A percentile compares a stretch with the other conserved stretches of the same genome.
Evolutionary conservation across 37 sponge, comb jelly and placozoan species (phyloP).

Genomic region (Hormiphora californensis): DNA sequence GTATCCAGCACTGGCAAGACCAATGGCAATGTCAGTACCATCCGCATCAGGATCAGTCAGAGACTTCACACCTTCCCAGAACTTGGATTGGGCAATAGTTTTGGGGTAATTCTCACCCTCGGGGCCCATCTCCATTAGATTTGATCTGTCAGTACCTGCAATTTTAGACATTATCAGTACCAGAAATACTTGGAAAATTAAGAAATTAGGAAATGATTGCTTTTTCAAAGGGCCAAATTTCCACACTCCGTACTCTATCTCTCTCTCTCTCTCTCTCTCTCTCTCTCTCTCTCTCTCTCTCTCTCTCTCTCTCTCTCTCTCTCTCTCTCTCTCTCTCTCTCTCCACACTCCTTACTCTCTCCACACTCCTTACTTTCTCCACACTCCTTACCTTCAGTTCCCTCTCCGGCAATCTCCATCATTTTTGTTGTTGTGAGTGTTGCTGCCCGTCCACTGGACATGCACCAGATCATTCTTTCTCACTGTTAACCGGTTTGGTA

Average conservation of each 20-base stretch:
- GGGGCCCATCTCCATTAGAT: background rate
- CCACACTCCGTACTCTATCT: no score
- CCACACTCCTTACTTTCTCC: no score
- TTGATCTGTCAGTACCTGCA: conserved; percentile 13
- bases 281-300: no score
- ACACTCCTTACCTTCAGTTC: conserved; percentile 71
- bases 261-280: no score
- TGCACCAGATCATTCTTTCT: conserved; percentile 67
- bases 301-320: no score
- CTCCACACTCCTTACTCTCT: no score
- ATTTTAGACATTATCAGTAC: no score
- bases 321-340: no score
- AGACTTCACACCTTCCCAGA: conserved; percentile 61
- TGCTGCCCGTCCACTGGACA: conserved; percentile 96
- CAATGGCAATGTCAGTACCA: conserved; percentile 37
- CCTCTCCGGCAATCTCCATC: conserved; percentile 97
- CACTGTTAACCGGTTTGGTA: conserved; percentile 77
- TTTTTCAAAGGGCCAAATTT: no score
- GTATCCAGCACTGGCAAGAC: conserved; percentile 21
- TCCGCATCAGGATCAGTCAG: conserved; percentile 15
- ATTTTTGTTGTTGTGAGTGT: conserved; percentile 93
- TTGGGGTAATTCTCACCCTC: conserved; percentile 74
- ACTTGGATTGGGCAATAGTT: conserved; percentile 65
- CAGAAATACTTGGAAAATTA: no score
- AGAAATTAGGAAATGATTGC: no score